phyloP scores from a whole-genome alignment of 2,797 vertebrate species.

The Numenius phaeopus region DNA sequence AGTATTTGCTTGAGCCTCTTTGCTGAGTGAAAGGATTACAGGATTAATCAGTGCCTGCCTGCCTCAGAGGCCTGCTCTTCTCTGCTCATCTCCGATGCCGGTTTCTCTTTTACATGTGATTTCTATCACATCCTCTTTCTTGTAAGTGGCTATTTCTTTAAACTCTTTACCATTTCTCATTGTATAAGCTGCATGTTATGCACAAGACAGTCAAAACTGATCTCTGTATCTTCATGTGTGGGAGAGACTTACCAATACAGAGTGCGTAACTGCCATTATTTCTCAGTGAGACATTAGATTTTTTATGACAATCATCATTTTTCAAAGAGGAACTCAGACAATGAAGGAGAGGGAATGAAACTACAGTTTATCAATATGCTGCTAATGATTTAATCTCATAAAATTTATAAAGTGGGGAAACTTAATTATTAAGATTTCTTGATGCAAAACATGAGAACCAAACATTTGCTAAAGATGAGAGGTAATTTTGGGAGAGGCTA shows the following conservation, averaged over 20 bases:
- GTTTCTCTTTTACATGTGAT: not conserved
- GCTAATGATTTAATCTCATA: not conserved
- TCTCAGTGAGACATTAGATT: not conserved
- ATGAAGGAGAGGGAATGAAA: not conserved
- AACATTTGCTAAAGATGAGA: not conserved
- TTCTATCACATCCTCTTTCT: not conserved
- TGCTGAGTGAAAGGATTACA: not conserved
- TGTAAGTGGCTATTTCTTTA: not conserved
- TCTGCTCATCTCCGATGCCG: not conserved
- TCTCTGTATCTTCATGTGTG: not conserved
- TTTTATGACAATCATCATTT: not conserved
- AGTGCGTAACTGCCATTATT: not conserved
- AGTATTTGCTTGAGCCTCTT: not conserved
- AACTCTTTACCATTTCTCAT: not conserved
- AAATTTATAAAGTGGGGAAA: not conserved
- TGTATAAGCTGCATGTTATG: not conserved
- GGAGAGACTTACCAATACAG: not conserved
- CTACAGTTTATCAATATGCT: not conserved
- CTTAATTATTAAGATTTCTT: not conserved
- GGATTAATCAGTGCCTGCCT: not conserved
- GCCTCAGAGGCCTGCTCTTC: not conserved
- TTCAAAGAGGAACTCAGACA: not conserved
- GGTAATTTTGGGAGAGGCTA: not conserved
- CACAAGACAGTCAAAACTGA: not conserved
- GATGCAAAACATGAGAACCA: not conserved